Evolutionary conservation across 2,113 vertebrate genomes (phyloP).

Genomic region (Parus major): DNA sequence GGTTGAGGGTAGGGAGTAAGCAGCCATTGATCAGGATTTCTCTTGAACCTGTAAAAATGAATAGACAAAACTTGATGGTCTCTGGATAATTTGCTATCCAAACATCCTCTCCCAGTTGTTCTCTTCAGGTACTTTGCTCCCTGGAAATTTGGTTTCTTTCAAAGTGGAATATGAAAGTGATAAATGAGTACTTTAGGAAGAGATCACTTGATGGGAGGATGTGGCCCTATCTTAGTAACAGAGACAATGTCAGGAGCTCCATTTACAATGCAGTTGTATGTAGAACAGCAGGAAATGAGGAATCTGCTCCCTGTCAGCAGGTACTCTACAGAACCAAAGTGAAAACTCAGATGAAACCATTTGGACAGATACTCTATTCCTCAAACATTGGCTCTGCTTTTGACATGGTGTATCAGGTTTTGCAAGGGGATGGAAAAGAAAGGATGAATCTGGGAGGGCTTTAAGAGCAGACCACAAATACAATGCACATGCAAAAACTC

Average conservation of each 20-base stretch:
- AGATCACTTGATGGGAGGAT: neutral
- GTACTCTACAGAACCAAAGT: neutral
- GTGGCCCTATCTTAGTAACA: neutral
- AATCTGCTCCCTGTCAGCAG: constrained; percentile 40
- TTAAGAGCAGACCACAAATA: neutral
- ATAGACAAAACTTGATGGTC: neutral
- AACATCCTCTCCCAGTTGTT: neutral
- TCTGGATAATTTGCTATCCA: neutral
- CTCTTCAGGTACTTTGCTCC: neutral
- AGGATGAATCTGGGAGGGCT: neutral
- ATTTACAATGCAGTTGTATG: neutral
- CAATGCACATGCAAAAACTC: neutral
- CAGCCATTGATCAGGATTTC: neutral
- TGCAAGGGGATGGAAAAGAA: neutral
- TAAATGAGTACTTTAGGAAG: neutral
- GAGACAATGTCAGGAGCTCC: neutral
- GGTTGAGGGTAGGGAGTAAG: neutral
- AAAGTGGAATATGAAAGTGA: neutral
- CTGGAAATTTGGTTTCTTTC: neutral
- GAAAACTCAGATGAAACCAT: constrained; percentile 16
- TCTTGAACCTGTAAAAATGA: neutral
- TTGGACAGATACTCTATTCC: neutral
- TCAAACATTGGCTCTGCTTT: neutral
- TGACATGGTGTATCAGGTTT: constrained; percentile 22
- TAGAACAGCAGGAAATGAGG: constrained; percentile 39